These are phyloP conservation scores for Xanthia icteritia DNA, from an alignment of 2,888 invertebrate genomes.

Conservation along the genomic window DNA sequence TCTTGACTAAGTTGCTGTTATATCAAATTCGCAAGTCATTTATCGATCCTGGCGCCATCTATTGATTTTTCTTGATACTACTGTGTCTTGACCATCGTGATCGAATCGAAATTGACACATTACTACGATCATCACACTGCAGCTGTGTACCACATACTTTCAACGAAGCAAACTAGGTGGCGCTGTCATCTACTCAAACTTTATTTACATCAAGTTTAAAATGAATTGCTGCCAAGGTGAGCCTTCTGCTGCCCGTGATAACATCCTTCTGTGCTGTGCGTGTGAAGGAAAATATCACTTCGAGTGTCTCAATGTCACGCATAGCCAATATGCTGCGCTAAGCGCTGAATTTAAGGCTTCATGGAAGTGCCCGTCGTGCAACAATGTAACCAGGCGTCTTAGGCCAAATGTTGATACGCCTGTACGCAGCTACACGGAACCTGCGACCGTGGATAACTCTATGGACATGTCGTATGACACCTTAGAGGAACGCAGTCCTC, in stretches of 20 bases:
- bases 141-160: neutral
- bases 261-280: neutral
- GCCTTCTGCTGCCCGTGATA: neutral
- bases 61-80: neutral
- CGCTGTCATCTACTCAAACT: neutral
- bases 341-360: slow-evolving; percentile 1
- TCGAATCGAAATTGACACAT: neutral
- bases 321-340: slow-evolving; percentile 1
- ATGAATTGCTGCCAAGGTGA: slow-evolving; percentile 16
- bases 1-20: neutral
- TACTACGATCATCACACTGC: neutral
- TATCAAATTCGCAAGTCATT: slow-evolving; percentile 13
- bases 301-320: slow-evolving; percentile 8
- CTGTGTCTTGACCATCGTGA: neutral
- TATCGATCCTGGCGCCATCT: neutral
- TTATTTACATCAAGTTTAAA: neutral
- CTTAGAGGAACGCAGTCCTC: neutral
- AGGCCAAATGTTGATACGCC: slow-evolving; percentile 20
- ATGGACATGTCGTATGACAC: slow-evolving; percentile 14
- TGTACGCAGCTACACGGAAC: too few species aligned
- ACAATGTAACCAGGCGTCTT: slow-evolving; percentile 17
- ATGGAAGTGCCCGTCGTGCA: slow-evolving; percentile 25
- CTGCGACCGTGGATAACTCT: neutral
- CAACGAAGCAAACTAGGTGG: neutral
- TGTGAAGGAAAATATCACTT: slow-evolving; percentile 17